Evolutionary conservation across 2,113 vertebrate species (phyloP), one percentile per base, ranked within the genome.

Genomic region (Ancistrus triradiatus): DNA sequence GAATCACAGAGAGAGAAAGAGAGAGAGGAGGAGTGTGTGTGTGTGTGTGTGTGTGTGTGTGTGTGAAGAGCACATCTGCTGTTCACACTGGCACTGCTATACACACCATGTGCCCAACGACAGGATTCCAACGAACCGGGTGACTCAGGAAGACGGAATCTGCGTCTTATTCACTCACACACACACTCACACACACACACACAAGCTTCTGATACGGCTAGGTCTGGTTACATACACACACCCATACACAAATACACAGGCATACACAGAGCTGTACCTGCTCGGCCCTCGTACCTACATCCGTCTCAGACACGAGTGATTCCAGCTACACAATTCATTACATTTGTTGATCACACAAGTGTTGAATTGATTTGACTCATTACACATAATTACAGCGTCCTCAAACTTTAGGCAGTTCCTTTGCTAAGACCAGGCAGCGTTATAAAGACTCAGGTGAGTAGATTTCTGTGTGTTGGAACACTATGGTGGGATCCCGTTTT

Each of bases 21-120:
- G n/a, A n/a, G n/a, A n/a, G n/a, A n/a, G n/a, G n/a, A n/a, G n/a
- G n/a, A n/a, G n/a, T n/a, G n/a, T n/a, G n/a, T 46, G 56, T 33
- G 42, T 46, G 17, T 33, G 57, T 47, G 28, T 27, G 47, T 40
- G 21, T 51, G 61, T 62, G 28, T 40, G 37, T 60, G 37, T 51
- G 28, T 27, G 46, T 51, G 7, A 27, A 38, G 59, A 42, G 33
- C 35, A 22, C 62, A 60, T 72, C 63, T 66, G 69, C 69, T 66
- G 69, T 66, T 56, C 50, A 56, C 52, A 56, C 65, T 59, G 37
- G 25, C 62, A 66, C 11, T 21, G 44, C 44, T 44, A 57, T 43
- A 60, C 58, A 61, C 58, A 66, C 59, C 63, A 66, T 66, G 63
- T 56, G 43, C 59, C 62, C 58, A 50, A 50, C 56, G 50, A 50